Evolutionary conservation across 2,888 invertebrate species (phyloP).

Genomic region (Xestia rhomboidea): DNA sequence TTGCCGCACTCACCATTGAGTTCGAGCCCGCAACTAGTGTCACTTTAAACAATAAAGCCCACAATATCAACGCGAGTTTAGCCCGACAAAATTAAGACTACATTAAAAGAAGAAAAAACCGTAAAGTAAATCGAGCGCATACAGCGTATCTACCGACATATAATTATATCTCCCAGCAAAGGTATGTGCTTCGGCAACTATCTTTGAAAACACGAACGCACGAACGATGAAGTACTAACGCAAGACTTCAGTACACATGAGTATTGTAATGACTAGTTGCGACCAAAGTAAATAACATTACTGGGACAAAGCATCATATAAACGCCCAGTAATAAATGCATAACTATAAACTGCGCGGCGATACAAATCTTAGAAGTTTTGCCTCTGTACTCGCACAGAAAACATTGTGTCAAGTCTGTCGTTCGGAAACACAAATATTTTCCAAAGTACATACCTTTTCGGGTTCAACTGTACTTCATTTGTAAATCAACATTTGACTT

Average conservation of each 20-base stretch:
- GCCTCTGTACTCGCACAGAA: not conserved
- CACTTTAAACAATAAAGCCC: not conserved
- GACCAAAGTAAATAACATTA: not conserved
- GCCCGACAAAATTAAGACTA: not conserved
- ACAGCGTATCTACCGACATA: slow-evolving; percentile 38
- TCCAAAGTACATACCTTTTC: not conserved
- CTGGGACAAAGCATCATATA: not conserved
- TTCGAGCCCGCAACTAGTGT: too few species aligned
- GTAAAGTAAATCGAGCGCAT: not conserved
- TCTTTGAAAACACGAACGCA: not conserved
- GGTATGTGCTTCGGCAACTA: not conserved
- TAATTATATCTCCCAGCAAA: not conserved
- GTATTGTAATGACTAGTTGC: not conserved
- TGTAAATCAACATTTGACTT: slow-evolving; percentile 18
- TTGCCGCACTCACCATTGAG: too few species aligned
- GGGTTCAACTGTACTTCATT: slow-evolving; percentile 3
- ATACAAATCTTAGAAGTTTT: not conserved
- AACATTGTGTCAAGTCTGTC: not conserved
- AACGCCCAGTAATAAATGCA: not conserved
- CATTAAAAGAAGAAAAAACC: not conserved
- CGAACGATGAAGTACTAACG: not conserved
- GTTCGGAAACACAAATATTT: not conserved
- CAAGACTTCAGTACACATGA: not conserved
- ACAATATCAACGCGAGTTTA: not conserved
- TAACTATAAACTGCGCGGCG: not conserved